A percentile compares a stretch with the other conserved stretches of the same genome.
These are phyloP conservation scores for Ursus arctos DNA, from an alignment of 2,113 vertebrate genomes.

Conservation along the genomic window DNA sequence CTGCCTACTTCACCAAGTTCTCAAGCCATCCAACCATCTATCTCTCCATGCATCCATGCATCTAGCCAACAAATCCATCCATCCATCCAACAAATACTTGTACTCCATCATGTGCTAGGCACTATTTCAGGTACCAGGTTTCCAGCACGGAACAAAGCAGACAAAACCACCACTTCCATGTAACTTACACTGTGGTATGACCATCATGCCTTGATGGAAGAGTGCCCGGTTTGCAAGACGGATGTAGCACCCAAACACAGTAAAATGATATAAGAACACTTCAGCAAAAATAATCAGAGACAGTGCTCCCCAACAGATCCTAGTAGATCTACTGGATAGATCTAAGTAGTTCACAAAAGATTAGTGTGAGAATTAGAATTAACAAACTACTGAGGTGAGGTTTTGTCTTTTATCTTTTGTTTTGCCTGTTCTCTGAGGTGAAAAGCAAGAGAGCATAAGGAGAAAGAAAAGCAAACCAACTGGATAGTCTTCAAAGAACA, in stretches of 20 bases:
- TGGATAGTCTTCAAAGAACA: slow-evolving; percentile 16
- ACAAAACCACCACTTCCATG: not conserved
- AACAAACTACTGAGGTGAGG: not conserved
- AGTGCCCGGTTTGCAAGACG: not conserved
- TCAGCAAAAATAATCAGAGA: not conserved
- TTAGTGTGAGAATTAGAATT: not conserved
- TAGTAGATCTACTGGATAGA: not conserved
- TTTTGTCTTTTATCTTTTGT: not conserved
- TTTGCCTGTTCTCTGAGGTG: not conserved
- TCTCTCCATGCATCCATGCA: not conserved
- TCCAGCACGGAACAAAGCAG: not conserved
- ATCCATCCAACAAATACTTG: not conserved
- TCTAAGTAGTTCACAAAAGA: not conserved
- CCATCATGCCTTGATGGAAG: not conserved
- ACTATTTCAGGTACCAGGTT: not conserved
- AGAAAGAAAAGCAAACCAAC: not conserved
- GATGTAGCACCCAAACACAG: not conserved
- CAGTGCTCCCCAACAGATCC: not conserved
- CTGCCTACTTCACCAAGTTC: not conserved
- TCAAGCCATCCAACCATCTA: not conserved
- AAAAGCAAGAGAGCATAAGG: not conserved
- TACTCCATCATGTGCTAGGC: not conserved
- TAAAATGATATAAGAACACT: not conserved
- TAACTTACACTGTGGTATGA: not conserved
- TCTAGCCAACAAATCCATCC: not conserved